Percentiles rank a stretch among this genome's conserved stretches.
phyloP scores from a whole-genome alignment of 2,888 invertebrate genomes.

The Lasioglossum morio region DNA sequence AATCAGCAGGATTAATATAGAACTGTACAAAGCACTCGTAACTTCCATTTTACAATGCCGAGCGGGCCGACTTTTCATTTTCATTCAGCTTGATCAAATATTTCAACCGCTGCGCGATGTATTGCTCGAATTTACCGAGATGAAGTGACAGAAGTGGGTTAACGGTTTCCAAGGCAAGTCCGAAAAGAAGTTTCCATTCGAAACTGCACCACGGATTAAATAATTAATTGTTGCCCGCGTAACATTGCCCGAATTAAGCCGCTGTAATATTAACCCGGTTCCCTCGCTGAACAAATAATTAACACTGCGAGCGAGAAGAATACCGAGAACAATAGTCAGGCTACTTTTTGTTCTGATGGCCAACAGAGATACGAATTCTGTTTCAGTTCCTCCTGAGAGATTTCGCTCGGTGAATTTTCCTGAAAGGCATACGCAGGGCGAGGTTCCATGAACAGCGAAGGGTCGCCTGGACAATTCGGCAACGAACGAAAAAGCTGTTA shows the following conservation, averaged over 20 bases:
- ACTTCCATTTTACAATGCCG: background rate
- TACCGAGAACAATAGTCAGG: background rate
- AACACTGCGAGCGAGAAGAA: background rate
- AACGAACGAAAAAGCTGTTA: conserved; percentile 29
- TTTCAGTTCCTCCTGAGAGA: background rate
- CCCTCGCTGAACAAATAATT: background rate
- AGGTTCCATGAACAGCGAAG: background rate
- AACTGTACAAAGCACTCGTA: background rate
- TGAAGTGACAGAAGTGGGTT: background rate
- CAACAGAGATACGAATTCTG: conserved; percentile 1
- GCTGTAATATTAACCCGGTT: background rate
- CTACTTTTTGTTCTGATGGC: background rate
- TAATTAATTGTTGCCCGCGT: background rate
- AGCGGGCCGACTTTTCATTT: background rate
- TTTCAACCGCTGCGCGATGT: background rate
- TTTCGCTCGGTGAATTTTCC: conserved; percentile 15
- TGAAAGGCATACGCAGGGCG: background rate
- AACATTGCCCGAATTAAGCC: background rate
- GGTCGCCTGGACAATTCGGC: background rate
- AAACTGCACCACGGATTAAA: background rate
- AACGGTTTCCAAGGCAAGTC: background rate
- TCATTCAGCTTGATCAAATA: background rate
- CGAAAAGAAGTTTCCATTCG: background rate
- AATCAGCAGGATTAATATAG: background rate
- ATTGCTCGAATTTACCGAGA: background rate